A percentile compares a stretch with the other conserved stretches of the same genome.
phyloP scores from a whole-genome alignment of 2,797 vertebrate genomes.

The Sorex maritimensis region DNA sequence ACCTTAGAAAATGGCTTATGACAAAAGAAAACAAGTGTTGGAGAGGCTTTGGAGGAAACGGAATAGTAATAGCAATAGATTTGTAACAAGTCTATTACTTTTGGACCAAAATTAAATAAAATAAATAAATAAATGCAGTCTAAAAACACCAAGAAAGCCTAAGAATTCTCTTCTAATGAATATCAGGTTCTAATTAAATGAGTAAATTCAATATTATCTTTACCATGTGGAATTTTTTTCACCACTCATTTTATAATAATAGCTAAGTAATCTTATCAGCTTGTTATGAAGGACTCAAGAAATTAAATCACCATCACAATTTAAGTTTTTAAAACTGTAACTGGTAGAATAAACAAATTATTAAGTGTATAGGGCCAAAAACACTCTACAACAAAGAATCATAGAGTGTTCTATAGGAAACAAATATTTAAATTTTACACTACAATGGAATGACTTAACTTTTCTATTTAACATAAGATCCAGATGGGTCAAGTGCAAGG shows the following conservation, averaged over 20 bases:
- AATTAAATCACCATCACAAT: conserved; percentile 51
- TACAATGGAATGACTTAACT: conserved; percentile 17
- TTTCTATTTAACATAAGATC: too few relatives aligned
- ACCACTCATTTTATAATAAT: conserved; percentile 25
- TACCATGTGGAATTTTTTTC: neutral
- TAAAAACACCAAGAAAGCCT: conserved; percentile 5
- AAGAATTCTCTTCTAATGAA: conserved; percentile 57
- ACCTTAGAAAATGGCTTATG: too few relatives aligned
- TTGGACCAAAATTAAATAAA: neutral
- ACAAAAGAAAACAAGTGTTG: too few relatives aligned
- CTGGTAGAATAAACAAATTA: conserved; percentile 78
- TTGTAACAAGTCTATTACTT: conserved; percentile 10
- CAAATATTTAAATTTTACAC: conserved; percentile 68
- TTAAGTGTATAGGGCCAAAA: conserved; percentile 83
- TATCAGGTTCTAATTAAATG: conserved; percentile 48
- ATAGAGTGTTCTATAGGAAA: conserved; percentile 84
- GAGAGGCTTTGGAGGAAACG: too few relatives aligned
- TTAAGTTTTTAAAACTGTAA: conserved; percentile 73
- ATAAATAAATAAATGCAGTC: neutral
- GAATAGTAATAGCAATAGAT: neutral
- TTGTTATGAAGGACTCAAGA: conserved; percentile 23
- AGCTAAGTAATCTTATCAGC: conserved; percentile 14
- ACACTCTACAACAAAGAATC: conserved; percentile 84
- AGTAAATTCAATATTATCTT: conserved; percentile 31
- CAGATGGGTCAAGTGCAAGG: too few relatives aligned